A percentile compares a stretch with the other conserved stretches of the same genome.
These are phyloP conservation scores for Seriola dumerili DNA, from an alignment of 2,113 vertebrate species.

Conservation along the genomic window DNA sequence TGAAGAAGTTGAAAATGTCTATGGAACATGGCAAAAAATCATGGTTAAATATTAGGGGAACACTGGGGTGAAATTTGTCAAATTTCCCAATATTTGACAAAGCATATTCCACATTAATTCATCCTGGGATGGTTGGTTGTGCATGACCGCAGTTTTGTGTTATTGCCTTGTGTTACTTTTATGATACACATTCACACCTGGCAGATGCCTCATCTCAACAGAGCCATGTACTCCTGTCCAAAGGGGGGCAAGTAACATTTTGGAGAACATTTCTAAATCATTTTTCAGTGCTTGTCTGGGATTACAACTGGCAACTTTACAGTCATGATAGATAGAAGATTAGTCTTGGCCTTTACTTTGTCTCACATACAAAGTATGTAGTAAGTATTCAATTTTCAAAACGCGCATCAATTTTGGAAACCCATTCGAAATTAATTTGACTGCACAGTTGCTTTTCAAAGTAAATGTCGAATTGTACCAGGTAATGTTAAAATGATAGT, in stretches of 20 bases:
- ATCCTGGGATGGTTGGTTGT: neutral
- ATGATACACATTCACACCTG: constrained; percentile 10
- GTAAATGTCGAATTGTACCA: no score
- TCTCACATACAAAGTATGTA: neutral
- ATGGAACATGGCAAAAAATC: neutral
- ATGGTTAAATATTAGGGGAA: neutral
- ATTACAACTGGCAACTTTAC: neutral
- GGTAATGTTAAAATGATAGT: no score
- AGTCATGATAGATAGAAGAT: neutral
- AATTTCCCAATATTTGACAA: neutral
- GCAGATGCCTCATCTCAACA: neutral
- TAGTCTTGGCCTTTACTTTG: neutral
- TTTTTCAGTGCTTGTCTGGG: constrained; percentile 4
- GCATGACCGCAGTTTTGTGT: neutral
- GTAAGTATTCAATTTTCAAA: neutral
- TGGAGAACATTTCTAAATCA: neutral
- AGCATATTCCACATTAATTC: neutral
- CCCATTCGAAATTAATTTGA: neutral
- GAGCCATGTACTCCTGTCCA: constrained; percentile 10
- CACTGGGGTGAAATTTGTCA: neutral
- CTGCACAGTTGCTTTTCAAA: no score
- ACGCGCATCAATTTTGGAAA: neutral
- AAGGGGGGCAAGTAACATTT: neutral
- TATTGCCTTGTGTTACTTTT: constrained; percentile 4
- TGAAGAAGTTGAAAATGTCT: neutral